Evolutionary conservation across 2,113 vertebrate species (phyloP), one percentile per base, ranked within the genome.

Genomic region (Taxidea taxus): DNA sequence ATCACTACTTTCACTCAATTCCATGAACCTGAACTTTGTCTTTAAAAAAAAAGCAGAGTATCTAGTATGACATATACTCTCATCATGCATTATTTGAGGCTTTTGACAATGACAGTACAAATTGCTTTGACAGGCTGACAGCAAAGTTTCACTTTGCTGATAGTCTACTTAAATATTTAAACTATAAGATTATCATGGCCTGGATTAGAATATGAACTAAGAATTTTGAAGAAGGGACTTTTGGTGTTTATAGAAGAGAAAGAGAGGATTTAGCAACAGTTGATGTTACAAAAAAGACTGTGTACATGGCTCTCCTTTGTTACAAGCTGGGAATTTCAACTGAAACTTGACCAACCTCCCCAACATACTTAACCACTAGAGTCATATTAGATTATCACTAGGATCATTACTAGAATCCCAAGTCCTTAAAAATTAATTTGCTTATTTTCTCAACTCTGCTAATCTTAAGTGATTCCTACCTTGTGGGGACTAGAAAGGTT

Each of bases 131-230:
- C 51, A 89, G 49, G 62, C 70, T 95, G n/a, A 83, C 42, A 90
- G 62, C 39, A 89, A 86, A 91, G 15, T 0, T 78, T 82, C 88
- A 74, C 23, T 95, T 93, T 94, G 68, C 34, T 74, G 72, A 94
- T 82, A 42, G 44, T 21, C 21, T 96, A 56, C 34, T 90, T 92
- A 97, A 97, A 93, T 80, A 86, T 97, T 97, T 96, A 82, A 96
- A 77, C 51, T 75, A 87, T 72, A 96, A 82, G 20, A 89, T 47
- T n/a, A 66, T 77, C 9, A 31, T 78, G 49, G 16, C 44, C 14
- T 95, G 25, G 23, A 70, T 96, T 86, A 77, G 44, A 95, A 58
- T 77, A 54, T 37, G 34, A 96, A 64, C 34, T 64, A 96, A 84
- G 37, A 74, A 58, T 70, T 84, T 58, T 91, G 39, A 75, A 42